Evolutionary conservation across 2,113 vertebrate genomes (phyloP).

Genomic region (Ceyx cyanopectus): DNA sequence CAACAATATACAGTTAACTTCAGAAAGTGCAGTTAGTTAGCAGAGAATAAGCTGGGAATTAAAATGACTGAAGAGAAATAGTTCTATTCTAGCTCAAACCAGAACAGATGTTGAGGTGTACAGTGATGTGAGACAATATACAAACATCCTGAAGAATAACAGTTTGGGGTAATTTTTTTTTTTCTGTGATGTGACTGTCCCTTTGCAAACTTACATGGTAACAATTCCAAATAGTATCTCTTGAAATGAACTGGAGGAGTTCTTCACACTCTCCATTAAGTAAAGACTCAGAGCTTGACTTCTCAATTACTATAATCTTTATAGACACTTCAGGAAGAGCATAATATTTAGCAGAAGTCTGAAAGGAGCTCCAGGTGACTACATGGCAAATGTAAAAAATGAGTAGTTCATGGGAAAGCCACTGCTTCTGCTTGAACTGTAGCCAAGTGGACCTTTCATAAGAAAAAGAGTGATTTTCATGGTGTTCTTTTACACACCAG

Average conservation of each 20-base stretch:
- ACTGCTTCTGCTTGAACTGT: neutral
- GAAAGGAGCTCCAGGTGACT: neutral
- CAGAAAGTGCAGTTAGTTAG: neutral
- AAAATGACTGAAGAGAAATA: neutral
- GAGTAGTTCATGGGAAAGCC: neutral
- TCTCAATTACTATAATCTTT: neutral
- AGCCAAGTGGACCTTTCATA: slow-evolving; percentile 10
- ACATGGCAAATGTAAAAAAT: neutral
- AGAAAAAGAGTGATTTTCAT: neutral
- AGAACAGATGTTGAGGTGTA: neutral
- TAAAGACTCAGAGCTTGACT: neutral
- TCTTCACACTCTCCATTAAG: neutral
- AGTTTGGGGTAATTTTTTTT: neutral
- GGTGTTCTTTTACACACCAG: neutral
- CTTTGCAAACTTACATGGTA: neutral
- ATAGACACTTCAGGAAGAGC: neutral
- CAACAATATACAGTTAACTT: no score
- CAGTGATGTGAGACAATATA: neutral
- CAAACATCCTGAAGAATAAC: neutral
- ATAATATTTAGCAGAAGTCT: neutral
- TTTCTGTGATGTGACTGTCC: neutral
- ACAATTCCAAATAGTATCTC: neutral
- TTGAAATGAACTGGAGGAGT: neutral
- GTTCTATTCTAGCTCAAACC: neutral
- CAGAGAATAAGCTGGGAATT: no score